phyloP scores from a whole-genome alignment of 2,888 invertebrate species.

The Metellina segmentata region DNA sequence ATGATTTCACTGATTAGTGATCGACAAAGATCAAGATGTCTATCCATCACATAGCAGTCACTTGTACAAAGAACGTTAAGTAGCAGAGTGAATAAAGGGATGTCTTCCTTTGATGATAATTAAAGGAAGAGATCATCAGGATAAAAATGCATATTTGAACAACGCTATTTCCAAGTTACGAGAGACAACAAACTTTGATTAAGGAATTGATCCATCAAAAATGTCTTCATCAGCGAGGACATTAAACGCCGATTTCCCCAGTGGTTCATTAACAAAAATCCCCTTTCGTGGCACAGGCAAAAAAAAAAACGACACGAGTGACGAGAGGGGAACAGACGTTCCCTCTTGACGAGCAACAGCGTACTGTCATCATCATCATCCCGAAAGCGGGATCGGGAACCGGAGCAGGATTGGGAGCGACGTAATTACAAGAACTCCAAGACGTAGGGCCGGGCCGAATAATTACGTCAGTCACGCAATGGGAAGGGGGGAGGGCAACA shows the following conservation, averaged over 20 bases:
- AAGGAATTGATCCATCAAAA: too few species aligned
- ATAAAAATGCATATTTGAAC: too few species aligned
- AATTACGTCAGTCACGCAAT: conserved; percentile 52
- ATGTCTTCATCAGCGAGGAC: too few species aligned
- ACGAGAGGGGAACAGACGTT: not conserved
- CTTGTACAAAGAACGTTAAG: too few species aligned
- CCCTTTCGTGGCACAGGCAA: not conserved
- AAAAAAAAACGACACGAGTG: not conserved
- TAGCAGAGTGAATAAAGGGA: too few species aligned
- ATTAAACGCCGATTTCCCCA: not conserved
- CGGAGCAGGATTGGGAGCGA: not conserved
- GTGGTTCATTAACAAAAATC: conserved; percentile 13
- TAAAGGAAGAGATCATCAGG: too few species aligned
- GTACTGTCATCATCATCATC: conserved; percentile 15
- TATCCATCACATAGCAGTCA: too few species aligned
- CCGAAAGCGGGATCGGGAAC: not conserved
- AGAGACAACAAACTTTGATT: too few species aligned
- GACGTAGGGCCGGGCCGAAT: conserved; percentile 29
- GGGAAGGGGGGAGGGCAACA: not conserved
- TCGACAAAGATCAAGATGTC: too few species aligned
- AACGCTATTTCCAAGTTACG: too few species aligned
- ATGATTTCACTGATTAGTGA: too few species aligned
- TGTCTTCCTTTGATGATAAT: too few species aligned
- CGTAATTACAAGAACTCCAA: conserved; percentile 37
- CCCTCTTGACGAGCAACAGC: conserved; percentile 4